These are phyloP conservation scores for Scleropages formosus DNA, from an alignment of 2,797 vertebrate genomes.

Conservation along the genomic window DNA sequence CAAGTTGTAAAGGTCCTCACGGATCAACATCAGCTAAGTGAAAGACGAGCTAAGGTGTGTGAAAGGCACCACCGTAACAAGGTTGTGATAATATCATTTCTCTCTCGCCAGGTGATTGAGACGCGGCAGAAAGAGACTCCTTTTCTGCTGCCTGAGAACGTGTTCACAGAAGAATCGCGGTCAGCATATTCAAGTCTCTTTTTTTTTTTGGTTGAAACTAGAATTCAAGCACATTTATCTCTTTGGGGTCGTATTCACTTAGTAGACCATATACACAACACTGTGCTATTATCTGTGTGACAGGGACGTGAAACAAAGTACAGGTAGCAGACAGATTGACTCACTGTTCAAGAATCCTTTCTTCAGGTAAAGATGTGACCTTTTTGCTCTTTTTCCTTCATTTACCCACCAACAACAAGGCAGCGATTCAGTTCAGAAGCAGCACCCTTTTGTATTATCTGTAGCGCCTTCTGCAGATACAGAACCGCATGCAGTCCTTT, in stretches of 20 bases:
- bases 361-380: not conserved
- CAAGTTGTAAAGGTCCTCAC: not conserved
- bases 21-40: not conserved
- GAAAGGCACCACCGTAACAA: not conserved
- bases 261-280: not conserved
- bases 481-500: not conserved
- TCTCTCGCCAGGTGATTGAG: conserved; percentile 81
- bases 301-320: too few relatives aligned
- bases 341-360: not conserved
- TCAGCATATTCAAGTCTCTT: conserved; percentile 45
- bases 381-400: not conserved
- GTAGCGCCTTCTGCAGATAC: not conserved
- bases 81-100: not conserved
- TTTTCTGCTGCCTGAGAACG: conserved; percentile 83
- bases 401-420: not conserved
- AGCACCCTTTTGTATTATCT: not conserved
- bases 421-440: not conserved
- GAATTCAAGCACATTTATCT: not conserved
- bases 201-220: not conserved
- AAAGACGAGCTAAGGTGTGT: not conserved
- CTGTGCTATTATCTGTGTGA: too few relatives aligned
- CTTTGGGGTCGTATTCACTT: not conserved
- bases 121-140: conserved; percentile 82
- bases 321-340: too few relatives aligned
- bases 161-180: conserved; percentile 82